Evolutionary conservation across 1,140 invertebrate species (phyloP), one percentile per base, ranked within the genome.

Genomic region (Euwallacea fornicatus): DNA sequence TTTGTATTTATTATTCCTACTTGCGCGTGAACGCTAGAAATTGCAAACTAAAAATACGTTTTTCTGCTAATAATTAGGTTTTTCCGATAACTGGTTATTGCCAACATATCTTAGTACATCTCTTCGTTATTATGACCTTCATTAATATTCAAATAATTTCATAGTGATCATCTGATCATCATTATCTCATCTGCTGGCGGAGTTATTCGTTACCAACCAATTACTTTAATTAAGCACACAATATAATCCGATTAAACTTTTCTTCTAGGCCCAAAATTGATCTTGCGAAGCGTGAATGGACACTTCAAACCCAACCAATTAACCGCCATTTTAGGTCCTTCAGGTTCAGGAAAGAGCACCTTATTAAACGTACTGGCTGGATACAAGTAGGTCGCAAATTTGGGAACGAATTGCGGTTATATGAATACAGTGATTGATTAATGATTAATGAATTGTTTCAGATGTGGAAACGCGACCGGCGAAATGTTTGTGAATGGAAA

Each of bases 291-390:
- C 47, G 84, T 93, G 7, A 91, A 85, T 70, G 92, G 91, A 0
- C 85, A 88, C 72, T 93, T 93, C 77, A 85, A 83, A 63, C 89
- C 90, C 0, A 92, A 92, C 0, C 85, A 94, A 76, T 82, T 96
- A 54, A 92, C 91, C 0, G 93, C 90, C 3, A 95, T 96, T 73
- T 84, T 96, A 79, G 93, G 94, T 4, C 93, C 93, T 6, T 96
- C 93, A 0, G 95, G 95, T 6, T 91, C 94, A 0, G 96, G 95
- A 13, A 98, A 98, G 83, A 94, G 91, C 42, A 96, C 94, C 0
- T 82, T 96, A 6, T 83, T 96, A 6, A 94, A 96, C 77, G 85
- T 94, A 70, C 82, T 95, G 10, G 92, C 93, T 7, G 93, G 93
- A 73, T 95, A 93, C 81, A 93, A 89, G 93, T 94, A 84, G 84